Conservation (phyloP, 2,113 vertebrate species). For the Fregata magnificens region DNA sequence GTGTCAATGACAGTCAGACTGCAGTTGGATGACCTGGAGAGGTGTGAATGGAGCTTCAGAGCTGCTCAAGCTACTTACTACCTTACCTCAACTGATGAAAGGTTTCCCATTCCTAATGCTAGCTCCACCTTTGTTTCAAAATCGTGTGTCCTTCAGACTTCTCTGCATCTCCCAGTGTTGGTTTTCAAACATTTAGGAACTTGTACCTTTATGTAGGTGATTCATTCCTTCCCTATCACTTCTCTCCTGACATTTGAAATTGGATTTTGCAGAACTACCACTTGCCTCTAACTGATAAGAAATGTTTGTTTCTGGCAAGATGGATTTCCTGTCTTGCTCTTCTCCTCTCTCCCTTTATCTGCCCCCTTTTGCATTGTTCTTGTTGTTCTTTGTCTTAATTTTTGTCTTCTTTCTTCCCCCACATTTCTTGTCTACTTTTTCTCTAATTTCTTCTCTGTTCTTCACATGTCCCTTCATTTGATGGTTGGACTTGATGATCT, state of each 20-base stretch:
- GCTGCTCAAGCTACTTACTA: background rate
- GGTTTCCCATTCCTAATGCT: background rate
- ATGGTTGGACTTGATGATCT: no score
- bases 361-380: background rate
- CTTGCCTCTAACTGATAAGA: slow-evolving; percentile 36
- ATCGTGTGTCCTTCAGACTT: background rate
- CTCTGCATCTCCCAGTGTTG: background rate
- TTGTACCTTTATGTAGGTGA: background rate
- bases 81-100: background rate
- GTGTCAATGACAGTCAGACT: background rate
- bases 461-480: background rate
- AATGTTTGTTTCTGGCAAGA: slow-evolving; percentile 13
- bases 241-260: slow-evolving; percentile 37
- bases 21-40: background rate
- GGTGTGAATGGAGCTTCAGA: background rate
- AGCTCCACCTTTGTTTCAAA: background rate
- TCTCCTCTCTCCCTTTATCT: slow-evolving; percentile 7
- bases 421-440: background rate
- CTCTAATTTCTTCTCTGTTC: background rate
- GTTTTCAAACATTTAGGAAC: background rate
- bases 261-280: slow-evolving; percentile 33
- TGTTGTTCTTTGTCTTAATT: background rate
- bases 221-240: slow-evolving; percentile 15
- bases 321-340: slow-evolving; percentile 26
- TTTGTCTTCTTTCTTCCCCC: background rate